Conservation (phyloP, 2,113 vertebrate species). For the Cepphus grylle region DNA sequence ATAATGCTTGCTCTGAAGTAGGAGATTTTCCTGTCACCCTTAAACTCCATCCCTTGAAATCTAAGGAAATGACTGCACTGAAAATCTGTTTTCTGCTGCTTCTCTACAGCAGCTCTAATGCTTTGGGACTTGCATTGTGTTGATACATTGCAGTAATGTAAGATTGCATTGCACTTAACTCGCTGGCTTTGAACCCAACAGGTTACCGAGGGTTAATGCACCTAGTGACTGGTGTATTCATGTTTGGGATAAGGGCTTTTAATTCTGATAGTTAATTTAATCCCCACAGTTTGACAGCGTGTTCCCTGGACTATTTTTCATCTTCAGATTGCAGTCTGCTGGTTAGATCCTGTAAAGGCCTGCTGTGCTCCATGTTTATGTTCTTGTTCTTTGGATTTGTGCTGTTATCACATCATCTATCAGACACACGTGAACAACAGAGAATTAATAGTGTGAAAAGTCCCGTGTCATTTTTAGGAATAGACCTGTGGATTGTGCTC, state of each 20-base stretch:
- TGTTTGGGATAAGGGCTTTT: conserved; percentile 10
- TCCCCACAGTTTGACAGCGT: not conserved
- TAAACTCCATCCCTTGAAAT: not conserved
- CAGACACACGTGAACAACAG: not conserved
- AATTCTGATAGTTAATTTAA: conserved; percentile 40
- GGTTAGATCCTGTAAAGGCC: conserved; percentile 13
- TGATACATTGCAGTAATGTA: not conserved
- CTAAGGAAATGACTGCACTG: not conserved
- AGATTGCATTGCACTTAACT: not conserved
- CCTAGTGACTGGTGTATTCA: not conserved
- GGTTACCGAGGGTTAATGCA: not conserved
- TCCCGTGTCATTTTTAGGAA: not conserved
- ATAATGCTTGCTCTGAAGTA: not conserved
- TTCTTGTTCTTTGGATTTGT: conserved; percentile 1
- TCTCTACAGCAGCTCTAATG: not conserved
- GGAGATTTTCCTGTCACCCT: not conserved
- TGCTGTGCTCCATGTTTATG: conserved; percentile 21
- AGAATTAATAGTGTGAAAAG: not conserved
- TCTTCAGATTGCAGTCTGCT: conserved; percentile 12
- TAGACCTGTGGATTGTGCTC: not conserved
- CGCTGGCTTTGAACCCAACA: not conserved
- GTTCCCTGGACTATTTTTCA: conserved; percentile 33
- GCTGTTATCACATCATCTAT: not conserved
- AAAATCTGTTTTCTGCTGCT: not conserved
- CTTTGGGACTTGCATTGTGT: not conserved